Base-by-base conservation (phyloP, 2,888 invertebrate species). In the Melinaea menophilus region DNA sequence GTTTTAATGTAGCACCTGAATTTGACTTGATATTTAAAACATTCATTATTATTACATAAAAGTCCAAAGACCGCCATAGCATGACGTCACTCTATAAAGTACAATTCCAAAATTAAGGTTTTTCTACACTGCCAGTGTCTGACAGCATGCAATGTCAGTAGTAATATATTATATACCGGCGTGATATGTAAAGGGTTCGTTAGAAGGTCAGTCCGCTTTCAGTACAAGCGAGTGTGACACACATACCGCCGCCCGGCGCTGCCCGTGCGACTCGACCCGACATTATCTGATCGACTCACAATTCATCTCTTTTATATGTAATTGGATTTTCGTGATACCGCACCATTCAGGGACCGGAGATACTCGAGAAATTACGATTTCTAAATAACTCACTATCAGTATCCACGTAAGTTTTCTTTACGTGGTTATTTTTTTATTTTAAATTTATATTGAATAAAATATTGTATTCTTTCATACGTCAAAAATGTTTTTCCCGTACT, bases 191-290 rank as follows among this genome's bases (percentile, higher is more conserved):
- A 22, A 51, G 31, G 51, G 51, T 31, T n/a, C 31, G 31, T 51
- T 11, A 31, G 7, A 51, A 22, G 31, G 51, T 56, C 45, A 62
- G 3, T 56, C 13, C n/a, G 61, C 63, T 64, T 65, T 68, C 68
- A 68, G 68, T 65, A 59, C 62, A 62, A 67, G 70, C 63, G 80
- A 73, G 80, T 78, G 69, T 81, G 88, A 84, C 86, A 88, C 75
- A 88, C 86, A 90, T 89, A 84, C 86, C 79, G 74, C 69, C 72
- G 74, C 88, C 86, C 75, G 90, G 90, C 76, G 78, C 79, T 81
- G 74, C 80, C 77, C 79, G 77, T 74, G 74, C 73, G 82, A 84
- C 84, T 85, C 81, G 81, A 82, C 84, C 78, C 79, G 77, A 77
- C 61, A 66, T 66, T 73, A 73, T 75, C 74, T 71, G 72, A 75